Evolutionary conservation across 2,113 vertebrate genomes (phyloP).

Genomic region (Oreocharis arfaki): DNA sequence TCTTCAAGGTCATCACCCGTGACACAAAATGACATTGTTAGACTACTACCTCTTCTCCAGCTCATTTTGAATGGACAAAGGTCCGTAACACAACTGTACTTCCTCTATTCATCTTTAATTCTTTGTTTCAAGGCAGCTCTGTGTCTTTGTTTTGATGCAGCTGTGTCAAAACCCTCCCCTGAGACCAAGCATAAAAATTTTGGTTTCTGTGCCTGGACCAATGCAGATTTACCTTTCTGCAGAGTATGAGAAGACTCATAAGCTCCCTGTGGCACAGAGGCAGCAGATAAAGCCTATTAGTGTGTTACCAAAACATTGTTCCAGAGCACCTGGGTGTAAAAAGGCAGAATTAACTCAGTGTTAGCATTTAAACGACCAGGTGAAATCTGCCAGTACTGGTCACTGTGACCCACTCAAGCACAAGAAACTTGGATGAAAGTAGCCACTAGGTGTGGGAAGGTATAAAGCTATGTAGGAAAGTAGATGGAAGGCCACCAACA

Average conservation of each 20-base stretch:
- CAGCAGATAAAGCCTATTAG: not conserved
- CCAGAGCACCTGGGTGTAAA: not conserved
- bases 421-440: not conserved
- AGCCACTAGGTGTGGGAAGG: not conserved
- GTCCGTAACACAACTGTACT: not conserved
- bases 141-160: not conserved
- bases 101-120: not conserved
- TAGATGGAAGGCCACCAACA: not conserved
- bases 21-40: not conserved
- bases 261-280: not conserved
- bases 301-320: not conserved
- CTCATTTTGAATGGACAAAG: not conserved
- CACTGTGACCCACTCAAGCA: not conserved
- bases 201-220: not conserved
- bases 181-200: not conserved
- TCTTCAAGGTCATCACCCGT: not conserved
- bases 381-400: not conserved
- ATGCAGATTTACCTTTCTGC: not conserved
- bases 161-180: not conserved
- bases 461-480: not conserved
- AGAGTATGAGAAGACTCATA: not conserved
- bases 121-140: not conserved
- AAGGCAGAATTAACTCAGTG: not conserved
- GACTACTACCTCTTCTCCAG: not conserved
- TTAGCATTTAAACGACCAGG: not conserved